Conservation (phyloP, 2,888 invertebrate species). For the Fragum whitleyi region DNA sequence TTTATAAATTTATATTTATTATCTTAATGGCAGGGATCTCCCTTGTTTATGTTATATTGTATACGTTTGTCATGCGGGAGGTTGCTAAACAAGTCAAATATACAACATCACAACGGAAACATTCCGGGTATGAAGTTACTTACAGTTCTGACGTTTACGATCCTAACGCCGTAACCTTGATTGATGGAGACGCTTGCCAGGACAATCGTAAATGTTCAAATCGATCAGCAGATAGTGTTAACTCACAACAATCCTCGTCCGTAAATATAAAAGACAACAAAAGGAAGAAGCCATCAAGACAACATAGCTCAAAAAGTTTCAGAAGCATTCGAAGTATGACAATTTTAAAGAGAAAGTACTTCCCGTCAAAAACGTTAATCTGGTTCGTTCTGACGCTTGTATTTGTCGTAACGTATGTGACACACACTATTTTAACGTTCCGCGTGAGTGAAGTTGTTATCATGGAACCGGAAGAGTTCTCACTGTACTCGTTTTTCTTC, state of each 20-base stretch:
- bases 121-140: conserved; percentile 49
- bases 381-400: conserved; percentile 62
- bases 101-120: conserved; percentile 36
- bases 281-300: conserved; percentile 27
- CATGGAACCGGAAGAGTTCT: conserved; percentile 48
- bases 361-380: conserved; percentile 60
- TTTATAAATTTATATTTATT: conserved; percentile 54
- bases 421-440: conserved; percentile 42
- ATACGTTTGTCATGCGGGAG: conserved; percentile 55
- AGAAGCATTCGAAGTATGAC: conserved; percentile 44
- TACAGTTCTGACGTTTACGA: conserved; percentile 58
- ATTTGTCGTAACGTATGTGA: conserved; percentile 57
- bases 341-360: conserved; percentile 26
- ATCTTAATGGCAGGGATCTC: conserved; percentile 52
- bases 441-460: conserved; percentile 38
- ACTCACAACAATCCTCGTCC: conserved; percentile 13
- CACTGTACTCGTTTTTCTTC: conserved; percentile 56
- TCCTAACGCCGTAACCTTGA: conserved; percentile 34
- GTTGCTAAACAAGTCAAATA: conserved; percentile 47
- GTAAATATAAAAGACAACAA: conserved; percentile 13
- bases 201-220: conserved; percentile 1
- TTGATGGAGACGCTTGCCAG: background rate
- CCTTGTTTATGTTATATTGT: conserved; percentile 45
- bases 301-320: conserved; percentile 41
- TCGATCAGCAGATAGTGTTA: background rate